Base-by-base conservation (phyloP, 2,797 vertebrate species). In the Gastrophryne carolinensis region DNA sequence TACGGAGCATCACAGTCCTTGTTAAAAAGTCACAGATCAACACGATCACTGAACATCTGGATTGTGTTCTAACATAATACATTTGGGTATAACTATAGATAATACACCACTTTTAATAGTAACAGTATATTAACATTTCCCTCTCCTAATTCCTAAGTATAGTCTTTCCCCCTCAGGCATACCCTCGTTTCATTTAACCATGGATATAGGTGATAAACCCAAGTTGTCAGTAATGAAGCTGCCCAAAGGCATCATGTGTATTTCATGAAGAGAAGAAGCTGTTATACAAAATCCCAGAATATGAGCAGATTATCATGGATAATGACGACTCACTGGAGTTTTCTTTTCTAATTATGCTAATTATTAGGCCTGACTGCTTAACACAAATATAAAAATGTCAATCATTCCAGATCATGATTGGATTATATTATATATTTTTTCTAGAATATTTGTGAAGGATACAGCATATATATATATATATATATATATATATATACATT, bases 221-320 rank as follows among this genome's bases (percentile, higher is more conserved):
- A 71, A 71, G 50, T 72, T 78, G 75, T 65, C 75, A 78, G 67
- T 78, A 52, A 78, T 78, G 58, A 62, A 78, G 67, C 50, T 65
- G 52, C 75, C 75, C 68, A 65, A 64, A 78, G 75, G 75, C 75
- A 72, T 77, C 66, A 72, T 78, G 75, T 71, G 75, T 78, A 78
- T 78, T 78, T 78, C 71, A 78, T 78, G 75, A 78, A 68, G 23
- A 61, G 54, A 50, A 58, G 47, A 57, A 50, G 52, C 60, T 71
- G 58, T 57, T 60, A 71, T 60, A 68, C 17, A 47, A 57, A 64
- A 69, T 69, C 39, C 37, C 21, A 34, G 21, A 29, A 60, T 58
- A 68, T 50, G 32, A 58, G 44, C 41, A 58, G 29, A 78, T 78
- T 71, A 64, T 64, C 47, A 29, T 34, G 50, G 49, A 72, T 78